phyloP scores from a whole-genome alignment of 2,888 invertebrate genomes.

The Scaptomyza parva region DNA sequence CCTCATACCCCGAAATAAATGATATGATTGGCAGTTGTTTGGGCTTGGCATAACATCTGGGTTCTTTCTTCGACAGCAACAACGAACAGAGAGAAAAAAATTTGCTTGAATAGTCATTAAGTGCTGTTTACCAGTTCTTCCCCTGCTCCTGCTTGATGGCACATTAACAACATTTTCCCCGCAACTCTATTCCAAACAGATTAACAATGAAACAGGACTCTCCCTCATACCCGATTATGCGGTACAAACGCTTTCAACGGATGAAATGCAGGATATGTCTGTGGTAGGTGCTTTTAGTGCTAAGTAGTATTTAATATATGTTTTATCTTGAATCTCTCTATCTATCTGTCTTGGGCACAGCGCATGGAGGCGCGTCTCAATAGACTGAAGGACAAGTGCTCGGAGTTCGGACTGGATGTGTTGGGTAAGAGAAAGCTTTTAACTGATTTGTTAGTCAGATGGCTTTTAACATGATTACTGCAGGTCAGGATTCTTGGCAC shows the following conservation, averaged over 20 bases:
- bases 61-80: conserved; percentile 3
- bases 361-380: conserved; percentile 84
- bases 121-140: conserved; percentile 16
- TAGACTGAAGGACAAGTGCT: conserved; percentile 83
- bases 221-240: conserved; percentile 84
- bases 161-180: conserved; percentile 10
- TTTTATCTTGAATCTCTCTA: background rate
- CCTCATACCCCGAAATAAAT: conserved; percentile 8
- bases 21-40: conserved; percentile 61
- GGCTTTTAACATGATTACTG: conserved; percentile 29
- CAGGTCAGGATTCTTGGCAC: conserved; percentile 84
- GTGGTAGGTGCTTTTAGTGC: conserved; percentile 39
- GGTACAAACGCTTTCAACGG: conserved; percentile 82
- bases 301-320: background rate
- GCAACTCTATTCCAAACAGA: conserved; percentile 61
- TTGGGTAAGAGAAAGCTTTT: conserved; percentile 69
- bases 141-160: conserved; percentile 5
- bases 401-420: conserved; percentile 83
- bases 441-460: background rate
- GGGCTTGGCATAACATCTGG: conserved; percentile 39
- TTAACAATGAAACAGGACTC: conserved; percentile 84
- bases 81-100: conserved; percentile 7
- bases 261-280: conserved; percentile 83
- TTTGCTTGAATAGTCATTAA: conserved; percentile 44
- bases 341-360: no score